phyloP scores from a whole-genome alignment of 2,113 vertebrate genomes.

The Myotis yumanensis region DNA sequence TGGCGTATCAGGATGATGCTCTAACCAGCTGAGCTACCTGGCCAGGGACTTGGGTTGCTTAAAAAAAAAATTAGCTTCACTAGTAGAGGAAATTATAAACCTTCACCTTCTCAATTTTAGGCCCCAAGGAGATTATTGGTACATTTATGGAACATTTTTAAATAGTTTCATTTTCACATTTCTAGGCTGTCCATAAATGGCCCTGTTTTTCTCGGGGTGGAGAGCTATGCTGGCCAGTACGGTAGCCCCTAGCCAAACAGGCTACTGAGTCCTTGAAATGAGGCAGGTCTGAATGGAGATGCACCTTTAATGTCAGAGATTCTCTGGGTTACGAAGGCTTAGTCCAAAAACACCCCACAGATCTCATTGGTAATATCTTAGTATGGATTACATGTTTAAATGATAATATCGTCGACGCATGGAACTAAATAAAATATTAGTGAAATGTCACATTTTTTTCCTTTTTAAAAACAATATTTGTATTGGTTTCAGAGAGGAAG shows the following conservation, averaged over 20 bases:
- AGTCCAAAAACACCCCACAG: background rate
- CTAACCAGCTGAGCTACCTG: background rate
- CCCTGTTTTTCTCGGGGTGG: background rate
- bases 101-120: background rate
- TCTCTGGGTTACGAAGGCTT: background rate
- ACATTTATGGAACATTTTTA: background rate
- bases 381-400: background rate
- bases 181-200: background rate
- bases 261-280: background rate
- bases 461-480: background rate
- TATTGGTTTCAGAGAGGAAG: too few species aligned
- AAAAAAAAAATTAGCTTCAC: background rate
- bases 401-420: background rate
- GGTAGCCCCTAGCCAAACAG: background rate
- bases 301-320: background rate
- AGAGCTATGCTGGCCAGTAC: background rate
- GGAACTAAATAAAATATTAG: background rate
- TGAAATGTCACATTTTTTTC: background rate
- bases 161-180: background rate
- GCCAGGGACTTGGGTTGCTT: background rate
- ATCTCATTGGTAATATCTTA: background rate
- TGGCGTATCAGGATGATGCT: background rate
- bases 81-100: background rate
- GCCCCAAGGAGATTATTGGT: background rate
- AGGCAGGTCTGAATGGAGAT: background rate